Evolutionary conservation across 2,888 invertebrate genomes (phyloP), one percentile per base, ranked within the genome.

Genomic region (Drosophila testacea): DNA sequence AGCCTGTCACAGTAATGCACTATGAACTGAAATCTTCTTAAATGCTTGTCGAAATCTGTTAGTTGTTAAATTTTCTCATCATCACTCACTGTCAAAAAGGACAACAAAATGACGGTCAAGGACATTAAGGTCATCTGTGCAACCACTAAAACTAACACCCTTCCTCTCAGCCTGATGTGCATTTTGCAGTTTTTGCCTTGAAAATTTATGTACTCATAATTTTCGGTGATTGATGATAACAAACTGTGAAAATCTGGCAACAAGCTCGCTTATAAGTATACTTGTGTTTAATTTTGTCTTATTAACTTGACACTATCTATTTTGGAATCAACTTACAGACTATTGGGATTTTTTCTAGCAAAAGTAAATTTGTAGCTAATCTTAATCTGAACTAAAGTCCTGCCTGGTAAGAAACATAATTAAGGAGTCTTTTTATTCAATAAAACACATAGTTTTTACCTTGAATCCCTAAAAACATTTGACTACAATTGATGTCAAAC

Each of bases 211-310:
- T 30, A 47, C 46, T 55, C 62, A 65, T 51, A 54, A 65, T 10
- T 68, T 51, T 52, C 28, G 57, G 59, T 77, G 70, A 80, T 80
- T 88, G 79, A 78, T 88, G 85, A 73, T 67, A 62, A 56, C 48
- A 69, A 52, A 65, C 57, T 47, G 63, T 54, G 55, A 50, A 65
- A 65, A 63, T 36, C 62, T 59, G 64, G 27, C 69, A 65, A 56
- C 34, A 39, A 28, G 13, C 46, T n/a, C 10, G 22, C 34, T 38
- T 27, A 36, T 32, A 32, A 32, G 32, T 32, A 32, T 6, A 32
- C 52, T 13, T n/a, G 32, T 30, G 41, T 44, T 22, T 2, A 3
- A 22, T 3, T 22, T 42, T 13, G 11, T 6, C 48, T 42, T 34
- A 27, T 9, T 7, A 7, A 5, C 3, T 50, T 28, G 38, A n/a